Base-by-base conservation (phyloP, 2,113 vertebrate species). In the Strix aluco region DNA sequence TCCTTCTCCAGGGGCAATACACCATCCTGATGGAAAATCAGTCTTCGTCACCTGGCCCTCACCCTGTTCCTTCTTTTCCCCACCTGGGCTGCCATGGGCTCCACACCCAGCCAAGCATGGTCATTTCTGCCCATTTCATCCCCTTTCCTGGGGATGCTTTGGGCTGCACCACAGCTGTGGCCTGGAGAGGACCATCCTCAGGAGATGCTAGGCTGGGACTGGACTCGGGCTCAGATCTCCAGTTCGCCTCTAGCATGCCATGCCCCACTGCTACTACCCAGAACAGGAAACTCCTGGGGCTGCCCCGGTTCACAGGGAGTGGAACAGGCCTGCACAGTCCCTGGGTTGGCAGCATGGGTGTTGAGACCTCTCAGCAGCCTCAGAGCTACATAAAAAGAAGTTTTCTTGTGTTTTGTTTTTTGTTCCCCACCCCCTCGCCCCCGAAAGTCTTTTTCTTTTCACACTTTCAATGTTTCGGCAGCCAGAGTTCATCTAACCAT, bases 1-100 rank as follows among this genome's bases (percentile, higher is more conserved):
- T 32, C 58, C 32, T 61, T 89, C 67, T 96, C 58, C 89, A 95
- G 85, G 85, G 65, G 61, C 47, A 79, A 75, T 59, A 58, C 29
- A 38, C 75, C 3, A 66, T 89, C 81, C 51, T 79, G 40, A 66
- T 80, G 86, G 75, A 82, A 87, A 96, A 90, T 65, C 40, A 66
- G 36, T 89, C n/a, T 6, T 55, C 34, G 22, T 67, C 23, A 57
- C 36, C 32, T 11, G 34, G 44, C 40, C 47, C n/a, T 70, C 59
- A 26, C 16, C 8, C 13, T 27, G 10, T 44, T 63, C 27, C 32
- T n/a, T 54, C 9, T 15, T 16, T 10, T 10, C 46, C 20, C 22
- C 15, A 12, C 19, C 25, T 36, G 47, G 46, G 26, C 61, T 71
- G 73, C 42, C 11, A 5, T 13, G 17, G 30, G n/a, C 22, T 63